Evolutionary conservation across 1,140 invertebrate species (phyloP).

Genomic region (Heliothis subflexa): DNA sequence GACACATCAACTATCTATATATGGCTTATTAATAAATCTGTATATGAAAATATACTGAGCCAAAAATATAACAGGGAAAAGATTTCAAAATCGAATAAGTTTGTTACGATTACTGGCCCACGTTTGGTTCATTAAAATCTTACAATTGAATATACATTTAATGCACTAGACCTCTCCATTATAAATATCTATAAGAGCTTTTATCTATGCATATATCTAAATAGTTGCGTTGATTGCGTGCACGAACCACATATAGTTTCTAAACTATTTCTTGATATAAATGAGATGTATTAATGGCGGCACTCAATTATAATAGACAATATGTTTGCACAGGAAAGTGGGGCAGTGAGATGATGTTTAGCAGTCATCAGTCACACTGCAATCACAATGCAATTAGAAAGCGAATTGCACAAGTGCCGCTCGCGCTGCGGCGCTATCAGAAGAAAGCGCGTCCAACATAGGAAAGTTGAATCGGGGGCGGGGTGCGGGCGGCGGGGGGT

Average conservation of each 20-base stretch:
- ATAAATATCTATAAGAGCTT: neutral
- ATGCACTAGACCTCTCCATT: too few relatives aligned
- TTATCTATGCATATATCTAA: neutral
- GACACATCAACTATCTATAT: constrained; percentile 26
- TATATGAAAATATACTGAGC: neutral
- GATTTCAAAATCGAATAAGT: neutral
- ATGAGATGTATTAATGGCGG: constrained; percentile 40
- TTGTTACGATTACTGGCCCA: neutral
- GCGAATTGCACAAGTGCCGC: constrained; percentile 79
- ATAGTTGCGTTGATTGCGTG: constrained; percentile 9
- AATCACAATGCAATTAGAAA: constrained; percentile 84
- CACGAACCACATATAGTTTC: constrained; percentile 29
- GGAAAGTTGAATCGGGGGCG: constrained; percentile 70
- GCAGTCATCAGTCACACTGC: constrained; percentile 68
- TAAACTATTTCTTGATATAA: constrained; percentile 41
- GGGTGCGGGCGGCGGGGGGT: constrained; percentile 56
- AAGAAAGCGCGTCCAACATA: constrained; percentile 79
- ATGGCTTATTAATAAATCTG: neutral
- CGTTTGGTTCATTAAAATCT: too few relatives aligned
- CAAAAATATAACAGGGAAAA: neutral
- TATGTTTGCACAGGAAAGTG: constrained; percentile 61
- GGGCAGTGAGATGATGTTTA: constrained; percentile 68
- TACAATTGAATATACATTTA: too few relatives aligned
- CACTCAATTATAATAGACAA: constrained; percentile 42
- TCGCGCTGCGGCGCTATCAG: constrained; percentile 64